Evolutionary conservation across 1,140 invertebrate species (phyloP).

Genomic region (Glossosoma conforme): DNA sequence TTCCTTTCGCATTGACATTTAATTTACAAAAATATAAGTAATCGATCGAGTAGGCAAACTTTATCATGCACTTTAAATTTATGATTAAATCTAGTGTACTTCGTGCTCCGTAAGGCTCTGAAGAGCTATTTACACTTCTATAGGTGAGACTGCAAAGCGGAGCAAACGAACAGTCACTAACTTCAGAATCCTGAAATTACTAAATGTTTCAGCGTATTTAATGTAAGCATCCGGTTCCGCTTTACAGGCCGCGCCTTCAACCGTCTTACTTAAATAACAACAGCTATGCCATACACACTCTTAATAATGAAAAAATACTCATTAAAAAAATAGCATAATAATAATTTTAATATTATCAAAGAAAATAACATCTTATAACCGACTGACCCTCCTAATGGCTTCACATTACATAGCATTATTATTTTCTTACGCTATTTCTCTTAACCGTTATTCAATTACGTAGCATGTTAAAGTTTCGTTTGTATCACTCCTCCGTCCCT

Average conservation of each 20-base stretch:
- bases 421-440: too few relatives aligned
- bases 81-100: constrained; percentile 22
- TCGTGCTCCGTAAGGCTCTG: constrained; percentile 11
- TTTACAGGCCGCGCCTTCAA: background rate
- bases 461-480: too few relatives aligned
- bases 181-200: too few relatives aligned
- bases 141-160: too few relatives aligned
- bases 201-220: too few relatives aligned
- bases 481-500: too few relatives aligned
- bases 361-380: constrained; percentile 12
- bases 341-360: too few relatives aligned
- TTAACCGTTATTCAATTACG: too few relatives aligned
- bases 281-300: constrained; percentile 7
- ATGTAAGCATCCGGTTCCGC: too few relatives aligned
- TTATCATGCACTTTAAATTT: constrained; percentile 9
- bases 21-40: constrained; percentile 26
- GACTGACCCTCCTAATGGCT: constrained; percentile 3
- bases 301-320: constrained; percentile 17
- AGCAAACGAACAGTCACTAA: too few relatives aligned
- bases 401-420: background rate
- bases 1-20: constrained; percentile 27
- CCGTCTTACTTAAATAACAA: background rate
- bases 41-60: constrained; percentile 10
- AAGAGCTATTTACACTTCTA: constrained; percentile 4
- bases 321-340: too few relatives aligned